phyloP scores from a whole-genome alignment of 2,888 invertebrate genomes.

The Noctua comes region DNA sequence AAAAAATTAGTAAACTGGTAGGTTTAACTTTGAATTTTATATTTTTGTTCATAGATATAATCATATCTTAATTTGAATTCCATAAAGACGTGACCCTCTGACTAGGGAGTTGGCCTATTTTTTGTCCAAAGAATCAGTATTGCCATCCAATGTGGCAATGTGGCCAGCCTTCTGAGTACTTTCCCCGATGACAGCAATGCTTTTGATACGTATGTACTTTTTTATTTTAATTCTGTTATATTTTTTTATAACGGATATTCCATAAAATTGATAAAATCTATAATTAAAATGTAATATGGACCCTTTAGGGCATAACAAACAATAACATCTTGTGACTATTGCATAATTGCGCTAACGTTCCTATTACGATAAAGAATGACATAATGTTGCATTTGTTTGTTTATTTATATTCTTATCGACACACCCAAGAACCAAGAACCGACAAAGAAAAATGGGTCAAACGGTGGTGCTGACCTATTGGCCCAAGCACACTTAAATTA shows the following conservation, averaged over 20 bases:
- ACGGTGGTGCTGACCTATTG: slow-evolving; percentile 2
- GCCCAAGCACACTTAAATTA: not conserved
- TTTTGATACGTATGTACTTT: not conserved
- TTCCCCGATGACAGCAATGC: not conserved
- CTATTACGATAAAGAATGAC: not conserved
- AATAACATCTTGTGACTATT: not conserved
- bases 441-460: slow-evolving; percentile 25
- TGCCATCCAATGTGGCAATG: not conserved
- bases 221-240: not conserved
- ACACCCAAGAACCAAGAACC: not conserved
- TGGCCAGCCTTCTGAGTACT: not conserved
- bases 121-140: not conserved
- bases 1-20: not conserved
- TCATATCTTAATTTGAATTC: not conserved
- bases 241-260: not conserved
- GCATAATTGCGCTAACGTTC: not conserved
- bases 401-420: slow-evolving; percentile 35
- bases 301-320: not conserved
- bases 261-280: not conserved
- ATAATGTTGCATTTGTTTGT: slow-evolving; percentile 5
- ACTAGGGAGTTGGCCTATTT: not conserved
- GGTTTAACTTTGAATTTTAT: not conserved
- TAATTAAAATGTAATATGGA: not conserved
- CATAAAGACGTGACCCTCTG: not conserved
- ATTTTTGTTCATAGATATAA: not conserved